A percentile compares a stretch with the other conserved stretches of the same genome.
Evolutionary conservation across 1,140 invertebrate genomes (phyloP).

Genomic region (Bombus fervidus): DNA sequence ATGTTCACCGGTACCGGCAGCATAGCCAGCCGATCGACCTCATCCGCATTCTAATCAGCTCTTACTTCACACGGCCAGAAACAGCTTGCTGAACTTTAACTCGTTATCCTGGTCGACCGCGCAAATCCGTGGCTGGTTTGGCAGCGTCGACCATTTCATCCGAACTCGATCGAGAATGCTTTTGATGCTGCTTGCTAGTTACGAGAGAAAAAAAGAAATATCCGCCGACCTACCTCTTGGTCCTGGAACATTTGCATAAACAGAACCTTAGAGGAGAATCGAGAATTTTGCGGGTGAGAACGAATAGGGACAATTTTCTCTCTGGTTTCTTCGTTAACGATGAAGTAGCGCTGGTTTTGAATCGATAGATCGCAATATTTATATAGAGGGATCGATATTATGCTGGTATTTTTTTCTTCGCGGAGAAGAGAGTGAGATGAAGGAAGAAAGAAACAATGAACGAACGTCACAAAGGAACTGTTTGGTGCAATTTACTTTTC

Average conservation of each 20-base stretch:
- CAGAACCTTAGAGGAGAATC: background rate
- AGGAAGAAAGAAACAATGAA: background rate
- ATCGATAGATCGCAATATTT: constrained; percentile 17
- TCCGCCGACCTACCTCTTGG: background rate
- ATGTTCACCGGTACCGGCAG: constrained; percentile 47
- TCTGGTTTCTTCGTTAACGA: background rate
- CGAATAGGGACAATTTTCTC: background rate
- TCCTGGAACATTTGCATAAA: constrained; percentile 8
- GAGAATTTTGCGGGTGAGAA: background rate
- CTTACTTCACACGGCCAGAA: constrained; percentile 68
- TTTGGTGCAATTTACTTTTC: constrained; percentile 13
- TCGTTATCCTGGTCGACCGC: constrained; percentile 67
- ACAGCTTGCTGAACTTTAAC: constrained; percentile 71
- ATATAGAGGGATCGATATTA: background rate
- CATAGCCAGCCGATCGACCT: constrained; percentile 63
- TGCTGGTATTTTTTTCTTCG: background rate
- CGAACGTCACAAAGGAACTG: background rate
- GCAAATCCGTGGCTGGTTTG: constrained; percentile 61
- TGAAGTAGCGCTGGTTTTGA: background rate
- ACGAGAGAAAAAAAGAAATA: background rate
- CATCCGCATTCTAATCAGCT: constrained; percentile 74
- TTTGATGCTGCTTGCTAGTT: constrained; percentile 47
- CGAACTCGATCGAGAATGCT: constrained; percentile 54
- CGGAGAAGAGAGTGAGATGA: background rate
- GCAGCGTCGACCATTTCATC: constrained; percentile 53